phyloP scores from a whole-genome alignment of 2,797 vertebrate species.

The Sebastes cheni region DNA sequence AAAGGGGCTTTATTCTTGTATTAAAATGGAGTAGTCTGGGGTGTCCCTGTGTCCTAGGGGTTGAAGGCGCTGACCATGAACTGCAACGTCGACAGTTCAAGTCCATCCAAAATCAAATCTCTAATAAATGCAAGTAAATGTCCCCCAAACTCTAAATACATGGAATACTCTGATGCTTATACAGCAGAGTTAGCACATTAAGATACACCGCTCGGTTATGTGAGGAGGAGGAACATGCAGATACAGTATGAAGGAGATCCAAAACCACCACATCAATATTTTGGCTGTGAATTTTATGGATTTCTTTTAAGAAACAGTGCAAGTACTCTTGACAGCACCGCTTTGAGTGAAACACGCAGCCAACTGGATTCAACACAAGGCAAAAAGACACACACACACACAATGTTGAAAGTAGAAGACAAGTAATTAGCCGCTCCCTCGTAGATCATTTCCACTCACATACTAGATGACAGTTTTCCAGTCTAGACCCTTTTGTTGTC shows the following conservation, averaged over 20 bases:
- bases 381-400: neutral
- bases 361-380: slow-evolving; percentile 1
- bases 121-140: neutral
- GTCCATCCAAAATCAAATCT: neutral
- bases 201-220: neutral
- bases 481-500: slow-evolving; percentile 43
- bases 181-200: neutral
- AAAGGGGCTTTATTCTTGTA: too few relatives aligned
- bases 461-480: slow-evolving; percentile 28
- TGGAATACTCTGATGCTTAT: neutral
- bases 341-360: neutral
- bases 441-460: slow-evolving; percentile 34
- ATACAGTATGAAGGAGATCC: neutral
- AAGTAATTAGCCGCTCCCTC: slow-evolving; percentile 2
- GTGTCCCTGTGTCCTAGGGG: too few relatives aligned
- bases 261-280: neutral
- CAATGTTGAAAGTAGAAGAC: neutral
- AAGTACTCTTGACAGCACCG: neutral
- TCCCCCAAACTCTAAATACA: neutral
- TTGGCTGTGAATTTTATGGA: neutral
- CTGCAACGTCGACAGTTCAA: neutral
- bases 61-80: neutral
- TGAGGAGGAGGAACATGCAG: neutral
- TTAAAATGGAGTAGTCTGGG: neutral
- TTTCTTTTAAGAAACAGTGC: neutral